A percentile compares a stretch with the other conserved stretches of the same genome.
These are phyloP conservation scores for Vulpes lagopus DNA, from an alignment of 2,113 vertebrate genomes.

Conservation along the genomic window DNA sequence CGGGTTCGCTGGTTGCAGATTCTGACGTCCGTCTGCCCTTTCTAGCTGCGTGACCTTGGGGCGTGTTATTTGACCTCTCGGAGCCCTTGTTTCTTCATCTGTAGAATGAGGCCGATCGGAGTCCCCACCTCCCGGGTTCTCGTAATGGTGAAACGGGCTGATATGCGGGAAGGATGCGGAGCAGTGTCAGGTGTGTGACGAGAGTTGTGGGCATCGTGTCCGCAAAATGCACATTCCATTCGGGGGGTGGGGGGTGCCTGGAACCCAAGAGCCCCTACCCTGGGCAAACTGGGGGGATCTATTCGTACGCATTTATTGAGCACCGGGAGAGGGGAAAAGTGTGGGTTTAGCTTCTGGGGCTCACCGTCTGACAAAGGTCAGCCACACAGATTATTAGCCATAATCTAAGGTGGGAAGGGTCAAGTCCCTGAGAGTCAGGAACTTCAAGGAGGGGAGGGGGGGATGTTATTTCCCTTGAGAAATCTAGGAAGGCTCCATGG, in stretches of 20 bases:
- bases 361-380: neutral
- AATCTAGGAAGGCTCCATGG: neutral
- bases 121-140: neutral
- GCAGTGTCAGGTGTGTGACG: neutral
- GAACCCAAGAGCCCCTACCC: neutral
- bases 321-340: neutral
- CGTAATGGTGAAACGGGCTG: neutral
- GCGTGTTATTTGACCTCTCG: neutral
- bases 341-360: neutral
- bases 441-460: neutral
- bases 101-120: neutral
- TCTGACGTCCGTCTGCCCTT: neutral
- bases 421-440: neutral
- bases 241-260: neutral
- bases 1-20: neutral
- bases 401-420: neutral
- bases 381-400: rapidly evolving
- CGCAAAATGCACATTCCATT: neutral
- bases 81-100: neutral
- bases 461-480: neutral
- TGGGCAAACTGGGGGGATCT: neutral
- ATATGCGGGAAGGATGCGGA: neutral
- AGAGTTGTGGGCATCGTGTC: neutral
- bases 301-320: neutral
- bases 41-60: neutral